Conservation (phyloP, 2,797 vertebrate species). For the Hirundo rustica region DNA sequence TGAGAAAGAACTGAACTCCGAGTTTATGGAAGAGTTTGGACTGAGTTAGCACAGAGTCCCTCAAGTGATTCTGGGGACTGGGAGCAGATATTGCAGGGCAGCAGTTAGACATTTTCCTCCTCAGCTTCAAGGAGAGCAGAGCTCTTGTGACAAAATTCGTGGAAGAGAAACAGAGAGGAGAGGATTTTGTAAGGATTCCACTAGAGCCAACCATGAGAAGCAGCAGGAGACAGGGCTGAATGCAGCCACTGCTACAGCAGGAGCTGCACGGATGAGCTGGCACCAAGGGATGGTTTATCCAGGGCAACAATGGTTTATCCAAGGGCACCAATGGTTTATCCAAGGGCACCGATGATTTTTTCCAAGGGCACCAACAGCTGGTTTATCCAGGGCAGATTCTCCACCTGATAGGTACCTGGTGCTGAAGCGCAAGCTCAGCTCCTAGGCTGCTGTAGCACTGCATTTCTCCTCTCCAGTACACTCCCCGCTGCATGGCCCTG, state of each 20-base stretch:
- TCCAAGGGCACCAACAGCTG: neutral
- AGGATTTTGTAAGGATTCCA: neutral
- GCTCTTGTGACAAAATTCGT: neutral
- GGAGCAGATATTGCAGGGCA: neutral
- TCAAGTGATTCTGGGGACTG: neutral
- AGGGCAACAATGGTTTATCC: neutral
- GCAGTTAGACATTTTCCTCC: neutral
- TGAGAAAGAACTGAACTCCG: neutral
- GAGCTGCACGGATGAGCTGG: neutral
- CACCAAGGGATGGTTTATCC: neutral
- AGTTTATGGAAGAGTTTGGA: neutral
- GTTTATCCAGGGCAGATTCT: neutral
- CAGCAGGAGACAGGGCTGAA: neutral
- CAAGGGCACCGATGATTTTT: neutral
- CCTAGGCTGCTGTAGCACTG: neutral
- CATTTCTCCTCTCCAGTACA: neutral
- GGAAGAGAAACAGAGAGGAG: neutral
- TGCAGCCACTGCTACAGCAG: neutral
- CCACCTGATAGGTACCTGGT: neutral
- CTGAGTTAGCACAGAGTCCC: neutral
- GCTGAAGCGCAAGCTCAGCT: neutral
- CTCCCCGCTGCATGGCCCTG: neutral
- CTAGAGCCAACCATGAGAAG: rapidly evolving
- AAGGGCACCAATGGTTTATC: neutral
- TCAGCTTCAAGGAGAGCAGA: neutral